Base-by-base conservation (phyloP, 2,888 invertebrate species). In the Iselma pallidipennis region DNA sequence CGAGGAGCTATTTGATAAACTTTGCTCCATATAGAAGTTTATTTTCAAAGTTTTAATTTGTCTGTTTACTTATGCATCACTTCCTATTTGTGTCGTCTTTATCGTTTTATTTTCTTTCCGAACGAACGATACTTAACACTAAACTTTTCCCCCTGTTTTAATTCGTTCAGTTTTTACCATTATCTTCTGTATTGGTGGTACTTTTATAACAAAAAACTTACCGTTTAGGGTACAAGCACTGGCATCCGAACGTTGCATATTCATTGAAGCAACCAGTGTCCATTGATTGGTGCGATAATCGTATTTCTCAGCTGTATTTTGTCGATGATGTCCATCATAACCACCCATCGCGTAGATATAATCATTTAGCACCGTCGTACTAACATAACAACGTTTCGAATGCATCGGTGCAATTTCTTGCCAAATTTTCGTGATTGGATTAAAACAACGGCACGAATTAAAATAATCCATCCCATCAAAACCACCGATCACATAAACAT, bases 381-480 rank as follows among this genome's bases (percentile, higher is more conserved):
- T 93, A 1, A 95, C 94, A 78, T 95, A 95, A 78, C 94, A 94
- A 55, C 94, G 86, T 60, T 92, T 87, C 10, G 89, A 89, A 76
- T 96, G 94, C 96, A 96, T 95, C 19, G 96, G 95, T 9, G 94
- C 89, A 55, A 90, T 88, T 84, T 96, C 95, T 51, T 88, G 87
- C 96, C 96, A 97, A 28, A 80, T 82, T 81, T 94, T 95, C 1
- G 85, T 87, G 2, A 92, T 90, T 0, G 95, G 94, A 76, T 96
- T 91, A 80, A 95, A 96, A 71, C 92, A 92, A 48, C 76, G 64
- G 49, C 75, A 76, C 4, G 74, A 76, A 53, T 76, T 76, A 62
- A 76, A 76, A 63, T 76, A 76, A 51, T 76, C 75, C 75, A 75
- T 74, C n/a, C 95, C 96, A 75, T 96, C 94, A 76, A 95, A 96